These are phyloP conservation scores for Rhagoletis zephyria DNA, from an alignment of 1,140 invertebrate genomes.

Conservation along the genomic window DNA sequence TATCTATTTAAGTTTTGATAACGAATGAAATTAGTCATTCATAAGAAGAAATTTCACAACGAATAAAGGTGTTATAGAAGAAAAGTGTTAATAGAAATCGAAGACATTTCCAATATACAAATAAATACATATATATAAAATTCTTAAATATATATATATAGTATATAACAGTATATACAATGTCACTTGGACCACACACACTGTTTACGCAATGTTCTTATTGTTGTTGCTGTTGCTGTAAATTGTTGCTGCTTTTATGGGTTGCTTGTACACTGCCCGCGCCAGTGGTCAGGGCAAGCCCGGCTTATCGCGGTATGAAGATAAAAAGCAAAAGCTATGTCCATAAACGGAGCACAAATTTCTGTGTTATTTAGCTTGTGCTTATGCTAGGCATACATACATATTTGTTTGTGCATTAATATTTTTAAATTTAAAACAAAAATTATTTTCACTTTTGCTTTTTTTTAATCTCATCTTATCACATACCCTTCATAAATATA, in stretches of 20 bases:
- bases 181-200: background rate
- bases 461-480: background rate
- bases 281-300: background rate
- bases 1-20: background rate
- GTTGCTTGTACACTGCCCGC: background rate
- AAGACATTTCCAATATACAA: background rate
- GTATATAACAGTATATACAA: background rate
- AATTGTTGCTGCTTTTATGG: slow-evolving; percentile 33
- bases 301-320: slow-evolving; percentile 39
- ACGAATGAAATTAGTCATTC: slow-evolving; percentile 3
- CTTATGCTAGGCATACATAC: background rate
- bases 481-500: background rate
- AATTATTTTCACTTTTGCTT: background rate
- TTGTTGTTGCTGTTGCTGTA: background rate
- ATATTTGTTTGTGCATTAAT: background rate
- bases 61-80: too few species aligned
- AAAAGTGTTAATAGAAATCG: background rate
- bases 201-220: background rate
- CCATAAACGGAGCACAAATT: too few species aligned
- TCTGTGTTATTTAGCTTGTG: background rate
- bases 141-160: too few species aligned
- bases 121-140: too few species aligned
- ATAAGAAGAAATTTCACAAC: background rate
- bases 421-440: background rate
- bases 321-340: background rate